Evolutionary conservation across 2,113 vertebrate species (phyloP).

Genomic region (Clarias magur): DNA sequence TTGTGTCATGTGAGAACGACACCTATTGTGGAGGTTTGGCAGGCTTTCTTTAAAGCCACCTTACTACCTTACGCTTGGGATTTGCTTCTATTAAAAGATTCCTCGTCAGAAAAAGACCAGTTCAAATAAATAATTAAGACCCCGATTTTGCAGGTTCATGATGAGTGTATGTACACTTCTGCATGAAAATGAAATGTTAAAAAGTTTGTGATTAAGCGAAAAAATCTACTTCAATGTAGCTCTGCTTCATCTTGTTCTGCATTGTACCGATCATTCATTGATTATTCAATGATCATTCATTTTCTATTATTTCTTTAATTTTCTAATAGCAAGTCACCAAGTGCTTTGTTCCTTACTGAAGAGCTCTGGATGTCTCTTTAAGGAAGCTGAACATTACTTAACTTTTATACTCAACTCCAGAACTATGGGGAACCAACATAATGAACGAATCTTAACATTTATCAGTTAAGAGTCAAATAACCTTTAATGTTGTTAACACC

Average conservation of each 20-base stretch:
- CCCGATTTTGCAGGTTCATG: too few relatives aligned
- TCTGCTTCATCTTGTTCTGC: neutral
- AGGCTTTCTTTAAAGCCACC: too few relatives aligned
- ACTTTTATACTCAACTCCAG: neutral
- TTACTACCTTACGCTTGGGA: too few relatives aligned
- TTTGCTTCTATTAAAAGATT: too few relatives aligned
- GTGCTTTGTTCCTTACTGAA: neutral
- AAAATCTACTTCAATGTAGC: neutral
- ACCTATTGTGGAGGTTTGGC: too few relatives aligned
- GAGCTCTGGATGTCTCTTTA: neutral
- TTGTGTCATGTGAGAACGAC: too few relatives aligned
- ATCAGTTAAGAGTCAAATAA: neutral
- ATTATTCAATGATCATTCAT: neutral
- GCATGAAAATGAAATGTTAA: too few relatives aligned
- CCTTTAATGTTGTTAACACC: neutral
- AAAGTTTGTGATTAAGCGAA: neutral
- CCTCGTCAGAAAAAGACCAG: too few relatives aligned
- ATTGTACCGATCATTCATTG: neutral
- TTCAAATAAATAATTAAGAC: too few relatives aligned
- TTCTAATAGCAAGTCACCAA: neutral
- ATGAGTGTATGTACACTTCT: too few relatives aligned
- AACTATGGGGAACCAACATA: neutral
- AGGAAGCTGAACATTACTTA: neutral
- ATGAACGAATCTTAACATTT: neutral
- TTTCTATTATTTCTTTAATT: neutral